Base-by-base conservation (phyloP, 2,888 invertebrate genomes). In the Ophion slaviceki region DNA sequence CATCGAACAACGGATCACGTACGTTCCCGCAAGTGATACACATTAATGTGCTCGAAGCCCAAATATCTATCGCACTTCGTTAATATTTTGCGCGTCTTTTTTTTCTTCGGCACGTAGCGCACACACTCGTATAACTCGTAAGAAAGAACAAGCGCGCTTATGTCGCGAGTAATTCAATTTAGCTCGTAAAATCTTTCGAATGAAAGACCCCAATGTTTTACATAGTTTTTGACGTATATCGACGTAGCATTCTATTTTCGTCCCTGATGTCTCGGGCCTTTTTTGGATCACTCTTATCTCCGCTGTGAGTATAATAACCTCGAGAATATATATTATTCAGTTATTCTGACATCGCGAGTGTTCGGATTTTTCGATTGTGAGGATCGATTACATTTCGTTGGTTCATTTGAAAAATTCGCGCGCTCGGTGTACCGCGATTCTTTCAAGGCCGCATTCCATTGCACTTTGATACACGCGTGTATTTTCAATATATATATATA, bases 381-480 rank as follows among this genome's bases (percentile, higher is more conserved):
- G n/a, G 40, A 40, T 32, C n/a, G 14, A 20, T 24, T 47, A 28
- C 1, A n/a, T 53, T 70, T 68, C 11, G 28, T 47, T 20, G 20
- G 28, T 36, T 68, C 20, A 5, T 84, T 70, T 32, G 7, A 71
- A 70, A 70, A 70, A 77, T 71, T 40, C 47, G 59, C 80, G 78
- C 67, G 80, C 53, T 71, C 47, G n/a, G 28, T 68, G n/a, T 59
- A 10, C 10, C 57, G 20, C 28, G 40, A 61, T 75, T n/a, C 28
- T 59, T 80, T 75, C 80, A 75, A 81, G 80, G 80, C 45, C 80
- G 59, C 67, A 81, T 81, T 81, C 45, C 75, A 47, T 74, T 75
- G 67, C 61, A 47, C 59, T 81, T 61, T 68, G 75, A 68, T 67
- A 81, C 74, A 45, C 20, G 75, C 40, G 32, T 59, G 66, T 75